phyloP scores from a whole-genome alignment of 2,888 invertebrate species.

The Lasioglossum morio region DNA sequence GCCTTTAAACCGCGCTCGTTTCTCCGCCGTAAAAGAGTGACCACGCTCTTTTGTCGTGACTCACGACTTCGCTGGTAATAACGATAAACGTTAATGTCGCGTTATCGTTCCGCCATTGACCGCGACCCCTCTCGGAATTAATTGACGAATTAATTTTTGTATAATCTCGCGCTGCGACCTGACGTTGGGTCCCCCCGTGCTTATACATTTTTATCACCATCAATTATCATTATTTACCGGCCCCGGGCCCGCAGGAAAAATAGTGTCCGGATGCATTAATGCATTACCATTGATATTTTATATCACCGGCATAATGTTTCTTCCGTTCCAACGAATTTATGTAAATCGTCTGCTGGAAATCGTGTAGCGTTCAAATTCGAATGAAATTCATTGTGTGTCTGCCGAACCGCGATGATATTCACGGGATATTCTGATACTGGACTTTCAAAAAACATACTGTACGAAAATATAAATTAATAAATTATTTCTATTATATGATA shows the following conservation, averaged over 20 bases:
- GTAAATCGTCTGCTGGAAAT: neutral
- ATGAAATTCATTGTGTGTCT: neutral
- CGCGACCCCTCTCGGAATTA: conserved; percentile 59
- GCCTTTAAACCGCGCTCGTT: conserved; percentile 72
- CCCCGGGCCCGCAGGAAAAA: neutral
- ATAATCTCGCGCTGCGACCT: conserved; percentile 43
- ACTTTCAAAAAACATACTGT: neutral
- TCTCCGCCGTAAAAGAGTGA: conserved; percentile 68
- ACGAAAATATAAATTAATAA: neutral
- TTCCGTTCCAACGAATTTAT: neutral
- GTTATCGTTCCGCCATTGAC: conserved; percentile 66
- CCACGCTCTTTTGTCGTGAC: conserved; percentile 65
- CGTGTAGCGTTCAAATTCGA: neutral
- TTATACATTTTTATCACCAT: conserved; percentile 40
- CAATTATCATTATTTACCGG: conserved; percentile 19
- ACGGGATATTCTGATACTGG: neutral
- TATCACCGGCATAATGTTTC: neutral
- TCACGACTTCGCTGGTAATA: conserved; percentile 66
- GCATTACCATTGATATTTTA: conserved; percentile 2
- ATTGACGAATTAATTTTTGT: conserved; percentile 70
- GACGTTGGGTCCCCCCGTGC: neutral
- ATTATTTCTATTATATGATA: neutral
- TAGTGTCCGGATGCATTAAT: neutral
- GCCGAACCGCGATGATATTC: neutral
- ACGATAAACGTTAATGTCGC: conserved; percentile 73